Percentiles rank a stretch among this genome's conserved stretches.
These are phyloP conservation scores for Lutjanus campechanus DNA, from an alignment of 2,797 vertebrate genomes.

Conservation along the genomic window DNA sequence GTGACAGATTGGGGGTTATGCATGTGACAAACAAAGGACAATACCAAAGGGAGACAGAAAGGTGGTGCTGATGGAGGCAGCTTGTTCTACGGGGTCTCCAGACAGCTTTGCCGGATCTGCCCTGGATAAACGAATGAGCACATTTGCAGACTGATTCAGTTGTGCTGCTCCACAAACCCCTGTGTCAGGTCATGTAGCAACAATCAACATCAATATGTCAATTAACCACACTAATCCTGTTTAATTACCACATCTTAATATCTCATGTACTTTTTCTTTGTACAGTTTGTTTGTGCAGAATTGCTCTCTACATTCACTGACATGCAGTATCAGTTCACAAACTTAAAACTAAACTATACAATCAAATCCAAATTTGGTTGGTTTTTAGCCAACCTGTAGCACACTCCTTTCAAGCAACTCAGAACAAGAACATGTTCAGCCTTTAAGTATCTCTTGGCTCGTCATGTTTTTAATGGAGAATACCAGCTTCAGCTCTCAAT, in stretches of 20 bases:
- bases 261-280: background rate
- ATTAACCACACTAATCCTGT: constrained; percentile 9
- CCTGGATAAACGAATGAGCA: constrained; percentile 39
- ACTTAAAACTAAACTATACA: too few relatives aligned
- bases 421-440: too few relatives aligned
- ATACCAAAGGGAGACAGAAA: constrained; percentile 47
- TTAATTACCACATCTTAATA: constrained; percentile 9
- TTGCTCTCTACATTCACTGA: background rate
- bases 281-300: background rate
- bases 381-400: too few relatives aligned
- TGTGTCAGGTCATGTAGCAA: constrained; percentile 14
- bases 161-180: constrained; percentile 16
- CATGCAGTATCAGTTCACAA: background rate
- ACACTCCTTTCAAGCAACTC: too few relatives aligned
- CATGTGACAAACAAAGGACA: constrained; percentile 66
- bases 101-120: constrained; percentile 62
- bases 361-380: too few relatives aligned
- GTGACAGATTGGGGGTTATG: constrained; percentile 71
- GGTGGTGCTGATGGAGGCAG: constrained; percentile 3
- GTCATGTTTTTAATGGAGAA: too few relatives aligned
- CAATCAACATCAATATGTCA: constrained; percentile 15
- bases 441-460: too few relatives aligned
- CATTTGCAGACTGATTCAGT: constrained; percentile 15
- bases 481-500: too few relatives aligned
- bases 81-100: constrained; percentile 51